These are phyloP conservation scores for Hipposideros armiger DNA, from an alignment of 2,113 vertebrate genomes.

Conservation along the genomic window DNA sequence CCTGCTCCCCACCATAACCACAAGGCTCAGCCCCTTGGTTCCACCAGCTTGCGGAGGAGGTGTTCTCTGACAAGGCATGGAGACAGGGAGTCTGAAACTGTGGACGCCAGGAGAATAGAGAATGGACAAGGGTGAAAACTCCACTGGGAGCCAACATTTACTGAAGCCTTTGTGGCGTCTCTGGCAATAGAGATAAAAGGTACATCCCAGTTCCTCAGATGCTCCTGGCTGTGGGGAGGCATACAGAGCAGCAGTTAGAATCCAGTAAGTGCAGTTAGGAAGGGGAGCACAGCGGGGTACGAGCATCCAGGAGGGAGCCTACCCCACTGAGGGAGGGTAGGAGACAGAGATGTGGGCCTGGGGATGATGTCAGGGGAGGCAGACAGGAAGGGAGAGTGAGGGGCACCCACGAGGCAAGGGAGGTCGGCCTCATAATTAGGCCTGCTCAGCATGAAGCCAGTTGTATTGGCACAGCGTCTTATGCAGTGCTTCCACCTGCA, in stretches of 20 bases:
- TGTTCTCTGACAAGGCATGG: not conserved
- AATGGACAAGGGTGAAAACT: not conserved
- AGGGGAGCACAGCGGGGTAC: not conserved
- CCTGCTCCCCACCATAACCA: not conserved
- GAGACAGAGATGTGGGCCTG: rapidly evolving
- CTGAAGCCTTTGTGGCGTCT: not conserved
- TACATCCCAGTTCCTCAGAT: not conserved
- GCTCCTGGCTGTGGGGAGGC: not conserved
- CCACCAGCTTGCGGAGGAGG: not conserved
- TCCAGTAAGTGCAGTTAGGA: not conserved
- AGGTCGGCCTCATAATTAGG: not conserved
- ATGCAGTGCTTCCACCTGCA: too few species aligned
- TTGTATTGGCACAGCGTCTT: not conserved
- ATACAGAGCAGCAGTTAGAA: not conserved
- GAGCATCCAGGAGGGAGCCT: not conserved
- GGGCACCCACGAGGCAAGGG: too few species aligned
- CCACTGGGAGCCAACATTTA: not conserved
- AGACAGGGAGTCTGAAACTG: not conserved
- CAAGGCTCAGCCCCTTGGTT: not conserved
- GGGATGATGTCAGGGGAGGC: too few species aligned
- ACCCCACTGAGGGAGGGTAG: not conserved
- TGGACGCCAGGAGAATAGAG: not conserved
- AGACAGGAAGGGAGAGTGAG: not conserved
- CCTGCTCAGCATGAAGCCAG: rapidly evolving
- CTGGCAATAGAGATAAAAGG: not conserved